These are phyloP conservation scores for Anguilla anguilla DNA, from an alignment of 2,797 vertebrate genomes.

Conservation along the genomic window DNA sequence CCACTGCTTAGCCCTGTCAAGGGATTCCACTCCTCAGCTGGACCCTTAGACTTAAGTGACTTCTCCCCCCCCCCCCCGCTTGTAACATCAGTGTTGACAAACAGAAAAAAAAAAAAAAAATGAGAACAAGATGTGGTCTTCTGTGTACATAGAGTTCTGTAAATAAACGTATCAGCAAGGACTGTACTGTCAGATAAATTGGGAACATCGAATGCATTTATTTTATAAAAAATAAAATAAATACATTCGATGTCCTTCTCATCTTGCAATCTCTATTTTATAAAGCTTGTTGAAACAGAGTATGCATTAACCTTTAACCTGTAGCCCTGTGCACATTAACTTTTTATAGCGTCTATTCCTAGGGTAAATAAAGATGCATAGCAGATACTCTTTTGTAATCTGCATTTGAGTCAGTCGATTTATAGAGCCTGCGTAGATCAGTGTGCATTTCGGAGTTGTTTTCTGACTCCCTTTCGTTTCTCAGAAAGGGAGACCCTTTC, in stretches of 20 bases:
- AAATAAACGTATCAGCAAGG: neutral
- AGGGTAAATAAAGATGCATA: neutral
- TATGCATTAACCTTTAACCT: conserved; percentile 10
- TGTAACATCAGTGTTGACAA: neutral
- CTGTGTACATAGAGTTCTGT: neutral
- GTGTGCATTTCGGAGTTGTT: conserved; percentile 13
- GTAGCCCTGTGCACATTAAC: neutral
- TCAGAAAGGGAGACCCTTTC: conserved; percentile 8
- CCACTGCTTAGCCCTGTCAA: neutral
- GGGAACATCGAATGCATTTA: neutral
- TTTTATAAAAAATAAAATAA: neutral
- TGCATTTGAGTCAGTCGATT: neutral
- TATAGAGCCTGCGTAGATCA: neutral
- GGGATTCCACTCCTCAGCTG: neutral
- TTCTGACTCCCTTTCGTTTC: conserved; percentile 40
- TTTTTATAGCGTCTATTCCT: neutral
- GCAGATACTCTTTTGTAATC: neutral
- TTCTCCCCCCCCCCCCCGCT: too few species aligned
- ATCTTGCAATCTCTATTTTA: neutral
- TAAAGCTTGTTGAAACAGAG: neutral
- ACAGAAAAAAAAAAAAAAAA: neutral
- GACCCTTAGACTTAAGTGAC: neutral
- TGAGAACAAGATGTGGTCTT: neutral
- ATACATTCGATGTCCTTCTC: neutral
- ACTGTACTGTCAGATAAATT: neutral